A percentile compares a stretch with the other conserved stretches of the same genome.
These are phyloP conservation scores for Aleadryas rufinucha DNA, from an alignment of 2,113 vertebrate genomes.

Conservation along the genomic window DNA sequence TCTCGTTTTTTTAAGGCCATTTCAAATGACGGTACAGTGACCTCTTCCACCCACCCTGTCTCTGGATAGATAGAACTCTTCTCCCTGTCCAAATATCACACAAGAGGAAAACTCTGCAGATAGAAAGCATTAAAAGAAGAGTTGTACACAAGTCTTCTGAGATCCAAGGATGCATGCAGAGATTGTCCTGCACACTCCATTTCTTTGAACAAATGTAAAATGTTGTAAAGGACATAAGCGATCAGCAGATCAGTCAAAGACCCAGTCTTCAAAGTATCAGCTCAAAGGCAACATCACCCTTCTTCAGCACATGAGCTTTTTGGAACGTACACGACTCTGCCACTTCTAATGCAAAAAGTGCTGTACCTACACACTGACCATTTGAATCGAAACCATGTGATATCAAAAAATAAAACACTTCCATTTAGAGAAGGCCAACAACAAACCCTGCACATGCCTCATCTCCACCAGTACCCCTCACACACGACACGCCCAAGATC, in stretches of 20 bases:
- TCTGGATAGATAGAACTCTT: neutral
- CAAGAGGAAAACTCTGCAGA: neutral
- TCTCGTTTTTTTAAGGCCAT: fast-evolving
- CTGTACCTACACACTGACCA: neutral
- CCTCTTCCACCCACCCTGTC: neutral
- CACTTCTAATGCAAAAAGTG: neutral
- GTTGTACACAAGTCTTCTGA: neutral
- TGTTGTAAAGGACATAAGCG: neutral
- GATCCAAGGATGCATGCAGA: neutral
- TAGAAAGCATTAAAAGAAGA: neutral
- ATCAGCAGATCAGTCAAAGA: neutral
- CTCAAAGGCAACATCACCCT: neutral
- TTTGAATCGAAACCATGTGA: neutral
- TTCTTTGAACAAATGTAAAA: neutral
- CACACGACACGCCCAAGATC: neutral
- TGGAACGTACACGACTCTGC: neutral
- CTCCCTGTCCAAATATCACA: neutral
- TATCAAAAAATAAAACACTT: too few species aligned
- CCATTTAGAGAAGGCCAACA: neutral
- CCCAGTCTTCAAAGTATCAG: neutral
- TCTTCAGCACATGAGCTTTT: neutral
- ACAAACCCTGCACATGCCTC: neutral
- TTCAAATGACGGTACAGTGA: neutral
- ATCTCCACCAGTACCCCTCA: neutral
- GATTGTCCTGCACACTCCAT: neutral